phyloP scores from a whole-genome alignment of 2,888 invertebrate species.

The Tolmerus cingulatus region DNA sequence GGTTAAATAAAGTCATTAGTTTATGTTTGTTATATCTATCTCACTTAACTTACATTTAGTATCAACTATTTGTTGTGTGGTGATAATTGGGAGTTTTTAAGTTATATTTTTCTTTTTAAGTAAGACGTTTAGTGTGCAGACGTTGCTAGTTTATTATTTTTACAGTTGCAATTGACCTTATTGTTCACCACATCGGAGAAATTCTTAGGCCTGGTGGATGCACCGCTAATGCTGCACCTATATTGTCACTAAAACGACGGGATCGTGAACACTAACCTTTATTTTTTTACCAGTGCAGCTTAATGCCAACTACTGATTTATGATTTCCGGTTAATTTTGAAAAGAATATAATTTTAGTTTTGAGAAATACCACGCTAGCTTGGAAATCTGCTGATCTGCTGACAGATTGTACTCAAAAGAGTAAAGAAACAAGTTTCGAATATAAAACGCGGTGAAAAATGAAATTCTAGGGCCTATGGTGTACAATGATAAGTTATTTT shows the following conservation, averaged over 20 bases:
- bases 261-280: constrained; percentile 50
- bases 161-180: constrained; percentile 99
- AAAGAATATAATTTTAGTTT: neutral
- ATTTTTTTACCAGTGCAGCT: neutral
- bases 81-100: neutral
- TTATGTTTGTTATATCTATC: neutral
- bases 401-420: neutral
- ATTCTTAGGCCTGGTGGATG: constrained; percentile 75
- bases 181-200: constrained; percentile 99
- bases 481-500: neutral
- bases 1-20: neutral
- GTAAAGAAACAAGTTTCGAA: neutral
- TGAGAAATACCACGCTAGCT: neutral
- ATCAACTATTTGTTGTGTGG: neutral
- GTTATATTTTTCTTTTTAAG: constrained; percentile 41
- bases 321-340: neutral
- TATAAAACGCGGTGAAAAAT: neutral
- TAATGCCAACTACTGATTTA: neutral
- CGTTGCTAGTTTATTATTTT: constrained; percentile 64
- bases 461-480: neutral
- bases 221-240: constrained; percentile 65
- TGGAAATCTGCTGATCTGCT: neutral
- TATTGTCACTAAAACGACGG: constrained; percentile 54
- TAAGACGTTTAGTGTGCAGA: constrained; percentile 50
- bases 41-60: neutral